Evolutionary conservation across 1,140 invertebrate species (phyloP).

Genomic region (Telenomus remus): DNA sequence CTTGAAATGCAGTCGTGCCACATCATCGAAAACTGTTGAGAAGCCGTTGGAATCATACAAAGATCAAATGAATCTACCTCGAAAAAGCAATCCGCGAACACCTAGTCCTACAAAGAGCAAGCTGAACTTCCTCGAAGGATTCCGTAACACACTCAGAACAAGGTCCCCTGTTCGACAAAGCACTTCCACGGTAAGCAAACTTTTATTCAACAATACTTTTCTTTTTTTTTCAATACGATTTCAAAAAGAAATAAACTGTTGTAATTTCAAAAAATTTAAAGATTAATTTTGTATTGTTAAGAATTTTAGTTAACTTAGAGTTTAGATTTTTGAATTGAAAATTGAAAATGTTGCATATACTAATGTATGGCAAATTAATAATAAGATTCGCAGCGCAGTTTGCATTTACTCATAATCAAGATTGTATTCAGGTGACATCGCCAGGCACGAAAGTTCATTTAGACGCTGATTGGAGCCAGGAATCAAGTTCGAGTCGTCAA

Average conservation of each 20-base stretch:
- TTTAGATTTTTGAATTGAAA: too few relatives aligned
- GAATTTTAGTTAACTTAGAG: too few relatives aligned
- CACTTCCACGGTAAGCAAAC: slow-evolving; percentile 68
- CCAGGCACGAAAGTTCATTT: too few relatives aligned
- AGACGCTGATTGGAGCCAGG: slow-evolving; percentile 44
- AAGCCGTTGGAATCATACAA: slow-evolving; percentile 22
- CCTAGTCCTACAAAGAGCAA: slow-evolving; percentile 78
- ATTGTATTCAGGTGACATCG: too few relatives aligned
- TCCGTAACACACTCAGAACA: slow-evolving; percentile 77
- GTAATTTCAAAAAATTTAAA: too few relatives aligned
- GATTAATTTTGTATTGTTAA: too few relatives aligned
- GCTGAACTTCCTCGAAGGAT: slow-evolving; percentile 79
- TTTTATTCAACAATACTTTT: background rate
- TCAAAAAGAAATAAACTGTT: too few relatives aligned
- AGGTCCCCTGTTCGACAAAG: slow-evolving; percentile 71
- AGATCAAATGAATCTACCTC: slow-evolving; percentile 66
- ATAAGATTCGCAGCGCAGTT: too few relatives aligned
- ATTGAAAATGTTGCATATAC: too few relatives aligned
- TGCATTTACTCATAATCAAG: too few relatives aligned
- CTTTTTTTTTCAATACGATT: too few relatives aligned
- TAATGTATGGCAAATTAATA: too few relatives aligned
- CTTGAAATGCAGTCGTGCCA: slow-evolving; percentile 69
- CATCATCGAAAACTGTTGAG: slow-evolving; percentile 57
- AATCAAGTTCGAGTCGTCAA: slow-evolving; percentile 72
- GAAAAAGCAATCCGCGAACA: slow-evolving; percentile 68